Percentiles rank a stretch among this genome's conserved stretches.
Evolutionary conservation across 2,888 invertebrate genomes (phyloP).

Genomic region (Mythimna ferrago): DNA sequence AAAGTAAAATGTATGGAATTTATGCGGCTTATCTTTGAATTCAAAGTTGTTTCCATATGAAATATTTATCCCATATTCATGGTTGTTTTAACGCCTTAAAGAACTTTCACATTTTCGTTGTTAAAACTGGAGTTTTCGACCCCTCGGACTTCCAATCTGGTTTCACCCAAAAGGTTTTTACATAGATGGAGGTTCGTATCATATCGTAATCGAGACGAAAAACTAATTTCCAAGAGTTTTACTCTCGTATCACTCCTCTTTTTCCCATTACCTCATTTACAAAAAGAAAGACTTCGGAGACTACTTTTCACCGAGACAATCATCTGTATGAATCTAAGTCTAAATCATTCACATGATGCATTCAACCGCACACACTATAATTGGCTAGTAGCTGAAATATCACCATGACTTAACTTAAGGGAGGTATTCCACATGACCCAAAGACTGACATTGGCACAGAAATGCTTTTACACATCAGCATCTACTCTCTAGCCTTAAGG

Average conservation of each 20-base stretch:
- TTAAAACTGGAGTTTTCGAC: slow-evolving; percentile 1
- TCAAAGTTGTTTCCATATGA: not conserved
- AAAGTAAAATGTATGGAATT: not conserved
- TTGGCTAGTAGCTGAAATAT: slow-evolving; percentile 30
- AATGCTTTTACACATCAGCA: slow-evolving; percentile 13
- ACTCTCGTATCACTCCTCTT: slow-evolving; percentile 7
- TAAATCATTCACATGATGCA: slow-evolving; percentile 13
- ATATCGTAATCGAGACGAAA: slow-evolving; percentile 32
- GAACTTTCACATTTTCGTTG: not conserved
- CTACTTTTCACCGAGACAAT: slow-evolving; percentile 1
- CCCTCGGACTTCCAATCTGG: not conserved
- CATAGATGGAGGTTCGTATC: not conserved
- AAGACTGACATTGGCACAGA: slow-evolving; percentile 20
- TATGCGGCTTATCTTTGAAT: not conserved
- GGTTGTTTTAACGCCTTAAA: not conserved
- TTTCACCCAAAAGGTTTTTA: slow-evolving; percentile 11
- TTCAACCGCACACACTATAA: slow-evolving; percentile 19
- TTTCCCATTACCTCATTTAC: slow-evolving; percentile 8
- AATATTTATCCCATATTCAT: not conserved
- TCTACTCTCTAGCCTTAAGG: slow-evolving; percentile 7
- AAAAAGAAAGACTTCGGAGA: slow-evolving; percentile 16
- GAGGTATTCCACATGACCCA: slow-evolving; percentile 22
- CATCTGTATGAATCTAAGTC: slow-evolving; percentile 5
- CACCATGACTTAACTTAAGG: slow-evolving; percentile 31
- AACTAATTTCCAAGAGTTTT: not conserved